Evolutionary conservation across 2,888 invertebrate genomes (phyloP).

Genomic region (Psylliodes chrysocephalus): DNA sequence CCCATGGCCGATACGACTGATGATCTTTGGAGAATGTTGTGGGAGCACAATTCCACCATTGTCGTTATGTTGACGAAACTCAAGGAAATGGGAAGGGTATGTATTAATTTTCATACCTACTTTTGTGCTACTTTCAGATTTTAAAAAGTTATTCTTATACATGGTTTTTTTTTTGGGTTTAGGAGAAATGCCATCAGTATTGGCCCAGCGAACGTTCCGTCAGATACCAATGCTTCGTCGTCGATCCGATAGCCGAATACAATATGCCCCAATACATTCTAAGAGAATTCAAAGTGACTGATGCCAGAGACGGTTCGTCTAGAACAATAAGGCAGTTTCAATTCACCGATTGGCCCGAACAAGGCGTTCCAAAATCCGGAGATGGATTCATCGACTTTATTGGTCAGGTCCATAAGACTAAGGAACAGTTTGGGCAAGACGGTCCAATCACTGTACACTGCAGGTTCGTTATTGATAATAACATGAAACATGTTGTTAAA

Average conservation of each 20-base stretch:
- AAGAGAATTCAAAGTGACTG: conserved; percentile 98
- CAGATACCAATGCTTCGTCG: conserved; percentile 97
- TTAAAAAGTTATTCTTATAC: neutral
- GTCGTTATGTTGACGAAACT: conserved; percentile 98
- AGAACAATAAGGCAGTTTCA: conserved; percentile 96
- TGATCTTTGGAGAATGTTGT: conserved; percentile 99
- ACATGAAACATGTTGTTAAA: too few species aligned
- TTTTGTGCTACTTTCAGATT: neutral
- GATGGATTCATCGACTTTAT: conserved; percentile 99
- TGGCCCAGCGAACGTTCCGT: conserved; percentile 99
- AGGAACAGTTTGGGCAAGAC: conserved; percentile 99
- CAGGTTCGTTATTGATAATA: conserved; percentile 77
- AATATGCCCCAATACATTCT: conserved; percentile 99
- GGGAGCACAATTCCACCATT: conserved; percentile 99
- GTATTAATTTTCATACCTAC: conserved; percentile 61
- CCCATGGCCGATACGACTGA: conserved; percentile 96
- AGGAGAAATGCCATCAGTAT: conserved; percentile 99
- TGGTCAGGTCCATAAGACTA: conserved; percentile 99
- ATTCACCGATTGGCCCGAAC: conserved; percentile 96
- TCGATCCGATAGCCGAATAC: conserved; percentile 99
- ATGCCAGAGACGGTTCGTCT: conserved; percentile 96
- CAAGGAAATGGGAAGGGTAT: conserved; percentile 96
- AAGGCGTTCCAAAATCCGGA: conserved; percentile 96
- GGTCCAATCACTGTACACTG: conserved; percentile 99
- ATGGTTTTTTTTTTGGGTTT: conserved; percentile 73